These are phyloP conservation scores for Chloroclystis v-ata DNA, from an alignment of 2,888 invertebrate genomes.

Conservation along the genomic window DNA sequence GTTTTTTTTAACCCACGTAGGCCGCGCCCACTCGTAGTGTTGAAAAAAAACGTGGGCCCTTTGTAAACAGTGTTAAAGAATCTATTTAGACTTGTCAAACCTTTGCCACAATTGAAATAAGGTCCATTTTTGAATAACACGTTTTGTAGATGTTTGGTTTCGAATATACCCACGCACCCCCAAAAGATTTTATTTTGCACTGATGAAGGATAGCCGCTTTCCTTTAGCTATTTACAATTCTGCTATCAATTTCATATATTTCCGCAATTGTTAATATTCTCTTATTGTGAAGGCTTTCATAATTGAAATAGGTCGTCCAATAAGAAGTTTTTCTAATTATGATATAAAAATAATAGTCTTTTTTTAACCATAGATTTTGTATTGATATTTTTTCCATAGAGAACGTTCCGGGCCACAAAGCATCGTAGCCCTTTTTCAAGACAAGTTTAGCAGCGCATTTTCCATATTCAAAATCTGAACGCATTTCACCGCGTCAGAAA, in stretches of 20 bases:
- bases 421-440: too few species aligned
- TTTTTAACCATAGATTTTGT: too few species aligned
- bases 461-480: too few species aligned
- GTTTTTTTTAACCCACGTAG: constrained; percentile 59
- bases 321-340: too few species aligned
- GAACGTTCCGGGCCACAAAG: too few species aligned
- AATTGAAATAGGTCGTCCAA: too few species aligned
- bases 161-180: constrained; percentile 50
- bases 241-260: neutral
- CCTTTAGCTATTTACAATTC: constrained; percentile 36
- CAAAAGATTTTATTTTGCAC: constrained; percentile 58
- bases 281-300: too few species aligned
- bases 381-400: too few species aligned
- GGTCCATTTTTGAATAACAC: constrained; percentile 21
- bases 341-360: too few species aligned
- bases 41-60: constrained; percentile 60
- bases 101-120: constrained; percentile 32
- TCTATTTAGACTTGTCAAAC: constrained; percentile 23
- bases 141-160: constrained; percentile 4
- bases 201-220: constrained; percentile 56
- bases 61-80: constrained; percentile 43
- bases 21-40: constrained; percentile 59
- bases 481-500: neutral
- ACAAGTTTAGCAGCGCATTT: too few species aligned
- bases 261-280: too few species aligned